These are phyloP conservation scores for Drosophila kurseongensis DNA, from an alignment of 1,140 invertebrate genomes.

Conservation along the genomic window DNA sequence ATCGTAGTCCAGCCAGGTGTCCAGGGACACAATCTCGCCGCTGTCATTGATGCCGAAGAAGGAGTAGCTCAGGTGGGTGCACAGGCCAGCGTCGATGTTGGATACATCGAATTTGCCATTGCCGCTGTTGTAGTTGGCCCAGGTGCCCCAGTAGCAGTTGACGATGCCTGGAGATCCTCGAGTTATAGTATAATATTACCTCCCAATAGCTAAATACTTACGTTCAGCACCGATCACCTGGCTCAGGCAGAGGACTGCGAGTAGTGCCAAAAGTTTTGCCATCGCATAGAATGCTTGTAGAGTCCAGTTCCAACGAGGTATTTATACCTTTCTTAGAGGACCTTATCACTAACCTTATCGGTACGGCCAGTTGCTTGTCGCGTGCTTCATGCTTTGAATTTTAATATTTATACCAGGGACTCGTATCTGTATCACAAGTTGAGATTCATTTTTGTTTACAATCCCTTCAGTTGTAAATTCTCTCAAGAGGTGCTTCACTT, in stretches of 20 bases:
- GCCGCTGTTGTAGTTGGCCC: constrained; percentile 89
- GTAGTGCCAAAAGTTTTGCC: constrained; percentile 58
- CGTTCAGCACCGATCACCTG: constrained; percentile 53
- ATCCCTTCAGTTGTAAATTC: neutral
- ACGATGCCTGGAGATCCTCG: constrained; percentile 84
- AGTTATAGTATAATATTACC: neutral
- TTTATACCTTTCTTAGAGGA: constrained; percentile 43
- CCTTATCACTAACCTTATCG: constrained; percentile 38
- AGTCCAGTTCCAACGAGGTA: neutral
- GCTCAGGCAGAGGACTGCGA: constrained; percentile 47
- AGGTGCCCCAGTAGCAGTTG: constrained; percentile 90
- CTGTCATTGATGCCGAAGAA: constrained; percentile 87
- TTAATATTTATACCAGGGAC: constrained; percentile 26
- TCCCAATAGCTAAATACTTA: constrained; percentile 23
- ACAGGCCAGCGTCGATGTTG: constrained; percentile 88
- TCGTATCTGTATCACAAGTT: constrained; percentile 20
- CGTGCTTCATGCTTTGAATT: constrained; percentile 18
- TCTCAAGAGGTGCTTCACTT: constrained; percentile 1
- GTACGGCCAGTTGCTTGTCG: neutral
- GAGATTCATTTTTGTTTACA: constrained; percentile 6
- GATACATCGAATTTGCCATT: constrained; percentile 88
- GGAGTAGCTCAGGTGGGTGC: constrained; percentile 90
- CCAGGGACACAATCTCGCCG: constrained; percentile 82
- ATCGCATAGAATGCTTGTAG: constrained; percentile 32
- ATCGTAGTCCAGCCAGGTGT: constrained; percentile 68